Percentiles rank a stretch among this genome's conserved stretches.
phyloP scores from a whole-genome alignment of 1,140 invertebrate species.

The Zaprionus kolodkinae region DNA sequence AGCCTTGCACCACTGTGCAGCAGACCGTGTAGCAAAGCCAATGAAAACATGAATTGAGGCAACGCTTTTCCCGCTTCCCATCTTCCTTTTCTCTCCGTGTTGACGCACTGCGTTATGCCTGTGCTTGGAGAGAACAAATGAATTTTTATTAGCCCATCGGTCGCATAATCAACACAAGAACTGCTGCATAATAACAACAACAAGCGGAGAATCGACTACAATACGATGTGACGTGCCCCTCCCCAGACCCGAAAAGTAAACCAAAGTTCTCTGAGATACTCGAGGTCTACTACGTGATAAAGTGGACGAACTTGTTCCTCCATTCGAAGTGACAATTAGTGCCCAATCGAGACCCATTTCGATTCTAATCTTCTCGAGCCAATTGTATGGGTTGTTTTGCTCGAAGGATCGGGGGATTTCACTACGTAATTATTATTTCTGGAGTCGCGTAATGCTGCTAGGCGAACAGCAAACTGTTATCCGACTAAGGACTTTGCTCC shows the following conservation, averaged over 20 bases:
- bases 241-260: constrained; percentile 33
- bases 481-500: constrained; percentile 31
- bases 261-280: constrained; percentile 52
- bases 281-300: constrained; percentile 74
- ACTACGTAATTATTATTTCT: constrained; percentile 33
- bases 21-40: background rate
- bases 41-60: constrained; percentile 6
- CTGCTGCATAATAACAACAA: constrained; percentile 78
- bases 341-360: constrained; percentile 25
- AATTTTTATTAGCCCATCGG: constrained; percentile 78
- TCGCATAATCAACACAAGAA: constrained; percentile 64
- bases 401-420: background rate
- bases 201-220: constrained; percentile 25
- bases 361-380: constrained; percentile 39
- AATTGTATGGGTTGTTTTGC: constrained; percentile 35
- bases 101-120: constrained; percentile 40
- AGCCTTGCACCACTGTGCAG: background rate
- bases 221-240: constrained; percentile 53
- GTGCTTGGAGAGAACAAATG: constrained; percentile 48
- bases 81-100: constrained; percentile 4
- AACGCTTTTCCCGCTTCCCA: background rate
- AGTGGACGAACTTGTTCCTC: constrained; percentile 63
- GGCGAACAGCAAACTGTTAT: constrained; percentile 3
- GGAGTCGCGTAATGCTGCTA: constrained; percentile 1
- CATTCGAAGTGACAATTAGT: constrained; percentile 24